phyloP scores from a whole-genome alignment of 2,888 invertebrate species.

The Volucella bombylans region DNA sequence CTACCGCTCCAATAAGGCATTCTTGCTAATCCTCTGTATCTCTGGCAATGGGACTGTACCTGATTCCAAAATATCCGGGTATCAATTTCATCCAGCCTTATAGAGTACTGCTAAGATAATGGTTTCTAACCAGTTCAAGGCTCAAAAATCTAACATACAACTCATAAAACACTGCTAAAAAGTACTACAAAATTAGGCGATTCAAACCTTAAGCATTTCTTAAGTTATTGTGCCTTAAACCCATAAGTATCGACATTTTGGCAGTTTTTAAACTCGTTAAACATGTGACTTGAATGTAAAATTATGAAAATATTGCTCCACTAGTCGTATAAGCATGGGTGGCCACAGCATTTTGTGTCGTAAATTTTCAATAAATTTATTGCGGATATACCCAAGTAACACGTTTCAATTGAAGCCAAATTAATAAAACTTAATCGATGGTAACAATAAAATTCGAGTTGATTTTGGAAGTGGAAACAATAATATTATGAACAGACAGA shows the following conservation, averaged over 20 bases:
- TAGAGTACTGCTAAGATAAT: too few relatives aligned
- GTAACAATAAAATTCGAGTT: background rate
- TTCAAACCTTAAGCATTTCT: background rate
- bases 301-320: slow-evolving; percentile 17
- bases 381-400: slow-evolving; percentile 31
- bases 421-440: background rate
- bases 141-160: too few relatives aligned
- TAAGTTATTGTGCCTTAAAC: background rate
- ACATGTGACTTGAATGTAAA: slow-evolving; percentile 31
- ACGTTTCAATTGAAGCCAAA: slow-evolving; percentile 20
- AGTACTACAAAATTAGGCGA: too few relatives aligned
- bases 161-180: too few relatives aligned
- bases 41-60: too few relatives aligned
- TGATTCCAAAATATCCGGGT: too few relatives aligned
- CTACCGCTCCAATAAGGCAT: too few relatives aligned
- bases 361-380: slow-evolving; percentile 21
- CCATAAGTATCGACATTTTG: slow-evolving; percentile 19
- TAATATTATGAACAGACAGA: background rate
- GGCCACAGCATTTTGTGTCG: slow-evolving; percentile 23
- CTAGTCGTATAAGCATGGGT: slow-evolving; percentile 37
- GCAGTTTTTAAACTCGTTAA: slow-evolving; percentile 3
- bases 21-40: too few relatives aligned
- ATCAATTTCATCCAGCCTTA: too few relatives aligned
- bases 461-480: background rate
- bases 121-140: too few relatives aligned